These are phyloP conservation scores for Cremastobaeus sp. DNA, from an alignment of 2,888 invertebrate genomes.

Conservation along the genomic window DNA sequence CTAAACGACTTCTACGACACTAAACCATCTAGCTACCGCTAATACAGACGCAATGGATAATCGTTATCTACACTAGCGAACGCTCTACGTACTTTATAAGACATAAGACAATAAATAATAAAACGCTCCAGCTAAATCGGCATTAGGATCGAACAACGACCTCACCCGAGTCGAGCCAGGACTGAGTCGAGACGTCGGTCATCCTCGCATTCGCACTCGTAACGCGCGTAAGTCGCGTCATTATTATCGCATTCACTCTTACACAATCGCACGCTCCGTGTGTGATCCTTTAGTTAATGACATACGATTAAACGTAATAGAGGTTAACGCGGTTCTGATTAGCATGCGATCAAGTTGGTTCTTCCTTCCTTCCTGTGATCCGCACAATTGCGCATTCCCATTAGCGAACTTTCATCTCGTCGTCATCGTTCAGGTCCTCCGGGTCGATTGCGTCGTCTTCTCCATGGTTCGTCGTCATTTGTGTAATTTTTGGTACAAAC, in stretches of 20 bases:
- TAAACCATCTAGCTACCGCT: slow-evolving; percentile 72
- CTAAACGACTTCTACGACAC: slow-evolving; percentile 74
- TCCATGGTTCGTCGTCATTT: slow-evolving; percentile 64
- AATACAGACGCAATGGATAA: slow-evolving; percentile 72
- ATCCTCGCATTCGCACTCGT: slow-evolving; percentile 47
- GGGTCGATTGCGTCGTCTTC: slow-evolving; percentile 61
- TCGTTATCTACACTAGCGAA: slow-evolving; percentile 70
- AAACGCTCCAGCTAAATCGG: slow-evolving; percentile 70
- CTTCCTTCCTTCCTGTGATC: slow-evolving; percentile 55
- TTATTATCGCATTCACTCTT: slow-evolving; percentile 52
- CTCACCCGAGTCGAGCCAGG: slow-evolving; percentile 38
- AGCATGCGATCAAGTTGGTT: slow-evolving; percentile 76
- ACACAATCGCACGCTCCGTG: slow-evolving; percentile 57
- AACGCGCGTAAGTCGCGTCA: slow-evolving; percentile 39
- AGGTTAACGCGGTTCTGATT: slow-evolving; percentile 79
- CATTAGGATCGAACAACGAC: slow-evolving; percentile 58
- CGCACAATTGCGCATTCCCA: slow-evolving; percentile 72
- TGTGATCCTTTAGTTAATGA: slow-evolving; percentile 74
- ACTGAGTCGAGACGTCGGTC: slow-evolving; percentile 26
- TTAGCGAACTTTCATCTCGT: slow-evolving; percentile 60
- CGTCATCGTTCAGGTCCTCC: slow-evolving; percentile 65
- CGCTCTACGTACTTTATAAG: slow-evolving; percentile 71
- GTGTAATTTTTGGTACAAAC: slow-evolving; percentile 76
- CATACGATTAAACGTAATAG: slow-evolving; percentile 77
- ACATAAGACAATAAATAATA: slow-evolving; percentile 78